These are phyloP conservation scores for Hymenopus coronatus DNA, from an alignment of 2,888 invertebrate genomes.

Conservation along the genomic window DNA sequence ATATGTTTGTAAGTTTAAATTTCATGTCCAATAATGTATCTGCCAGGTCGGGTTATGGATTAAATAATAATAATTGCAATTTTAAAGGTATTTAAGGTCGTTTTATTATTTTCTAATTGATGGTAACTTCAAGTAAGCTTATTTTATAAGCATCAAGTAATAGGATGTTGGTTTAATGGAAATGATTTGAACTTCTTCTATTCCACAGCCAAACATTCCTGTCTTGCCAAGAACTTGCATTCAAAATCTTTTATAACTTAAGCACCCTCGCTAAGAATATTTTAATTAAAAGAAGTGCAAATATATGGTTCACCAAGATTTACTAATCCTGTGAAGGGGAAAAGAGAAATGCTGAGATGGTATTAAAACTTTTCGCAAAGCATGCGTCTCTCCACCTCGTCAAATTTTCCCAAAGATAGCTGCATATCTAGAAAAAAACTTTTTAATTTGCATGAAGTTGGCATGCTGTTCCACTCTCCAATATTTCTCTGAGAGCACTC, in stretches of 20 bases:
- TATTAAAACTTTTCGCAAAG: not conserved
- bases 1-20: no score
- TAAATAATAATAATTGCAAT: no score
- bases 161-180: no score
- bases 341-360: not conserved
- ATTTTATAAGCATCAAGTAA: no score
- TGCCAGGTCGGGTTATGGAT: no score
- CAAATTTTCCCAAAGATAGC: not conserved
- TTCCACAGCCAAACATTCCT: no score
- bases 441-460: not conserved
- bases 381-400: not conserved
- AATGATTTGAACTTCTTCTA: no score
- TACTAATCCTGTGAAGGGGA: not conserved
- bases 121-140: no score
- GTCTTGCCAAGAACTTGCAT: not conserved
- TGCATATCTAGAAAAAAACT: not conserved
- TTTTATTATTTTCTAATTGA: no score
- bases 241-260: not conserved
- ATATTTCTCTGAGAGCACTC: not conserved
- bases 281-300: not conserved
- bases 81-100: no score
- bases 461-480: not conserved
- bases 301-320: not conserved
- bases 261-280: not conserved
- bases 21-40: no score